Evolutionary conservation across 2,797 vertebrate genomes (phyloP).

Genomic region (Eurystomus glaucurus): DNA sequence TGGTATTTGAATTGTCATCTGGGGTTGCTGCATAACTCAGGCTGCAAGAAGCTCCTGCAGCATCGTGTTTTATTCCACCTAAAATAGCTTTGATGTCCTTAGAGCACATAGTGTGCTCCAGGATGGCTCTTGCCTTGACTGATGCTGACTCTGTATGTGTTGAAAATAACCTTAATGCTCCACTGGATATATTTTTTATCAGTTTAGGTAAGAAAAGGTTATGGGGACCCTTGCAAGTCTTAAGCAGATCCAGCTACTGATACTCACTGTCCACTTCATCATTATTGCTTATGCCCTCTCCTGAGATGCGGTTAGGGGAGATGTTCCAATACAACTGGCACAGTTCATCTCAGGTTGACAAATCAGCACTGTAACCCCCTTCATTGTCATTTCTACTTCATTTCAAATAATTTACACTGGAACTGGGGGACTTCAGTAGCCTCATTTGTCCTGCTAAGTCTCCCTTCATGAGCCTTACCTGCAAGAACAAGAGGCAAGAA

Average conservation of each 20-base stretch:
- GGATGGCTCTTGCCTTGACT: neutral
- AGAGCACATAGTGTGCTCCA: neutral
- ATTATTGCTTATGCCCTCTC: neutral
- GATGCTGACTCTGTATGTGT: neutral
- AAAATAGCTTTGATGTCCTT: neutral
- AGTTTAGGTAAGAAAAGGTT: neutral
- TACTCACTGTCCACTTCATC: neutral
- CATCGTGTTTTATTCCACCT: neutral
- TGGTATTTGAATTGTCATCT: neutral
- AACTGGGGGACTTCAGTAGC: neutral
- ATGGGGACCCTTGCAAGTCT: neutral
- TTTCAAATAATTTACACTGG: neutral
- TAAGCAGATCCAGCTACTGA: neutral
- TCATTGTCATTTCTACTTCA: neutral
- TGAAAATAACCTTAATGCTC: neutral
- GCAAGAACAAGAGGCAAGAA: neutral
- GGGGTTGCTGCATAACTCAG: neutral
- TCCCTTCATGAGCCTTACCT: neutral
- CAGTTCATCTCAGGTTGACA: neutral
- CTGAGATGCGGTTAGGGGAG: neutral
- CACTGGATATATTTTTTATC: neutral
- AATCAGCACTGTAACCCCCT: neutral
- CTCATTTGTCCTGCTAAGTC: neutral
- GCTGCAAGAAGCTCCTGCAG: neutral
- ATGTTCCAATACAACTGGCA: neutral